Conservation (phyloP, 1,140 invertebrate genomes). For the Drosophila ananassae region DNA sequence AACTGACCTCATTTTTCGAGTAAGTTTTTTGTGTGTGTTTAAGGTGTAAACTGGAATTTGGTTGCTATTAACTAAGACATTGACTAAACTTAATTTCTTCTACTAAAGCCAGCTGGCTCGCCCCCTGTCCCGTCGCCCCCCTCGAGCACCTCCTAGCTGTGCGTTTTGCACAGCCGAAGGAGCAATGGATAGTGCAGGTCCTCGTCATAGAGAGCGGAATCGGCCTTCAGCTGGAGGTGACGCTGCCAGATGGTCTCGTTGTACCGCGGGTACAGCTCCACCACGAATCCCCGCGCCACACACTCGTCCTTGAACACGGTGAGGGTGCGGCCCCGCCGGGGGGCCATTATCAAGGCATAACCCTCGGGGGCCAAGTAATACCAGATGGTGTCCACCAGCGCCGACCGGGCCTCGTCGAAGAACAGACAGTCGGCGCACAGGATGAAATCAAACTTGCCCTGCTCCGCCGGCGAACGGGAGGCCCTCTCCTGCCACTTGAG, state of each 20-base stretch:
- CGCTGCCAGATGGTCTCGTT: constrained; percentile 88
- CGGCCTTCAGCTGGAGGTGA: constrained; percentile 86
- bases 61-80: constrained; percentile 77
- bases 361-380: constrained; percentile 88
- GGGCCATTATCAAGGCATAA: constrained; percentile 90
- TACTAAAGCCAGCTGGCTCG: constrained; percentile 27
- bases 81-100: constrained; percentile 66
- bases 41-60: constrained; percentile 80
- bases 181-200: constrained; percentile 89
- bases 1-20: constrained; percentile 13
- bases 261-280: constrained; percentile 86
- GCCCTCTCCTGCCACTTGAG: constrained; percentile 85
- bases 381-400: constrained; percentile 89
- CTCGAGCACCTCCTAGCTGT: constrained; percentile 52
- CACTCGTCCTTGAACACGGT: constrained; percentile 88
- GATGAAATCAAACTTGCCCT: constrained; percentile 87
- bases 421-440: constrained; percentile 93
- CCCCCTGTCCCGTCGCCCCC: background rate
- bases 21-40: constrained; percentile 24
- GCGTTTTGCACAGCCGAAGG: constrained; percentile 86
- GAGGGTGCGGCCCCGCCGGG: constrained; percentile 89
- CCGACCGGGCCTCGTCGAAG: constrained; percentile 91
- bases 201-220: constrained; percentile 87
- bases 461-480: constrained; percentile 51
- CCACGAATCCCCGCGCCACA: constrained; percentile 86